Evolutionary conservation across 2,888 invertebrate genomes (phyloP), one percentile per base, ranked within the genome.

Genomic region (Hyposoter didymator): DNA sequence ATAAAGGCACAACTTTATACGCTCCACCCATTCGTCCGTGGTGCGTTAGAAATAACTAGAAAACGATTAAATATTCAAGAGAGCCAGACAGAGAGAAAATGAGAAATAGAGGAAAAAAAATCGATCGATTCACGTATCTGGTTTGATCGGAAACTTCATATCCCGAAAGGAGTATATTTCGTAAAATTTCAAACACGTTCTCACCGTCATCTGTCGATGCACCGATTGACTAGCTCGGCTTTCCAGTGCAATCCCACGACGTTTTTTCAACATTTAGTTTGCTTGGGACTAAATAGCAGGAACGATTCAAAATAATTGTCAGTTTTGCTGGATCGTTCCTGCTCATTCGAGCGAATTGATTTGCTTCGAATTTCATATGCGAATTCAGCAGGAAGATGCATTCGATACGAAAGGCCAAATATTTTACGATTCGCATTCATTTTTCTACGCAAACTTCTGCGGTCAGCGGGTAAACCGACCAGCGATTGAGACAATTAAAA

Each of bases 91-190:
- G 5, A 22, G 6, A 39, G 43, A 45, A 72, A 8, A 62, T 19
- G 35, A 14, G 59, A 80, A 66, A 55, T 66, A 73, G 72, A 70
- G 32, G 35, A 35, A 35, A 35, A 39, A 39, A 39, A 39, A 32
- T 47, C 43, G 69, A 78, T 82, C 74, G 82, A 85, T 85, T 82
- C 78, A 35, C 70, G 78, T 82, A 85, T 64, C 79, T 82, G 70
- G 64, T 78, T 82, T 47, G 39, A 75, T 78, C 43, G 74, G 64
- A 43, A 67, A 84, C 67, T 82, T 69, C 19, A 52, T 47, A 39
- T 45, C n/a, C 62, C 28, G 28, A 28, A 47, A 74, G 35, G 52
- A 67, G 49, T 22, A 62, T 74, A 35, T 45, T n/a, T n/a, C 47
- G 19, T 67, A 67, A 12, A 47, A 72, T 74, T 69, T 49, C 78